phyloP scores from a whole-genome alignment of 2,888 invertebrate species.

The Aporophyla lueneburgensis region DNA sequence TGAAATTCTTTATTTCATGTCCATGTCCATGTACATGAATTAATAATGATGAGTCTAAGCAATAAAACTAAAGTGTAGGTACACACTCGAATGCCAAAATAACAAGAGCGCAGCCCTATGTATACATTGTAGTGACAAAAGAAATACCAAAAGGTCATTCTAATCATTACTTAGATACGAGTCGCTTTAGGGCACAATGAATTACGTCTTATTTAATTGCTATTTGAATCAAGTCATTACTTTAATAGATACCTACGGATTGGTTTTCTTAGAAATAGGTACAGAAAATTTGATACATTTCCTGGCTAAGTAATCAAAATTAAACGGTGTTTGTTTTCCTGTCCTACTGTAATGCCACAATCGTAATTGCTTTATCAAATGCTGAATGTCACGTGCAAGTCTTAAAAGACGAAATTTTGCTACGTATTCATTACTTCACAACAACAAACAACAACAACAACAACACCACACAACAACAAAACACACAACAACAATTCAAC shows the following conservation, averaged over 20 bases:
- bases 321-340: no score
- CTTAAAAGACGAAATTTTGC: not conserved
- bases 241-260: slow-evolving; percentile 18
- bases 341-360: not conserved
- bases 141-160: slow-evolving; percentile 65
- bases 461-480: no score
- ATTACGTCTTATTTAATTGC: slow-evolving; percentile 58
- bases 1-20: no score
- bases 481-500: no score
- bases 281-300: not conserved
- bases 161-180: slow-evolving; percentile 64
- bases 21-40: no score
- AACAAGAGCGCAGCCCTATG: slow-evolving; percentile 48
- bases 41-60: no score
- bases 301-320: not conserved
- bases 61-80: not conserved
- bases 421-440: no score
- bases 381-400: not conserved
- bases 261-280: not conserved
- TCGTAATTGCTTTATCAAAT: not conserved
- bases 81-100: not conserved
- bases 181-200: slow-evolving; percentile 53
- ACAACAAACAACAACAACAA: no score
- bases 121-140: slow-evolving; percentile 43
- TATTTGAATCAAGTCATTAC: slow-evolving; percentile 39